Conservation (phyloP, 2,113 vertebrate genomes). For the Philantomba maxwellii region DNA sequence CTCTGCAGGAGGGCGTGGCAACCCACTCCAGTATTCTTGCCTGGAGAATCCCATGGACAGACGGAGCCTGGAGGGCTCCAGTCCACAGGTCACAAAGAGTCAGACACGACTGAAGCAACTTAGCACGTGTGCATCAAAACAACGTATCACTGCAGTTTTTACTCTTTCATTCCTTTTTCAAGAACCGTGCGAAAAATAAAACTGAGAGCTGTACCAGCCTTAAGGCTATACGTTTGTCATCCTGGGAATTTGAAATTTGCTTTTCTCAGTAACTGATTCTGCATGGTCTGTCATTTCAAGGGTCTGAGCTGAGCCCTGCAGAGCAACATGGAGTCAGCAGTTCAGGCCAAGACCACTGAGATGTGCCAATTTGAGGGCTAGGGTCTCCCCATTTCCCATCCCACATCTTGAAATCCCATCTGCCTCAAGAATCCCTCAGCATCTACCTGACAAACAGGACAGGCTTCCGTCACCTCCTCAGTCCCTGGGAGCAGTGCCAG, state of each 20-base stretch:
- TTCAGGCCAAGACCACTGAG: background rate
- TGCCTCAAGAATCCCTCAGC: background rate
- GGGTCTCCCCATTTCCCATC: background rate
- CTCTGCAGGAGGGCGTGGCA: background rate
- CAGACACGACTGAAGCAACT: background rate
- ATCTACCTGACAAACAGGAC: accelerated
- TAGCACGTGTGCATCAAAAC: background rate
- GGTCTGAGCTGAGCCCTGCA: background rate
- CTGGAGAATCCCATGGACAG: background rate
- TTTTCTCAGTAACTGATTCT: background rate
- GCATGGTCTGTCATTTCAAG: background rate
- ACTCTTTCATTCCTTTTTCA: background rate
- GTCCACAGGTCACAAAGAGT: background rate
- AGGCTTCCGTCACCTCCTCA: accelerated
- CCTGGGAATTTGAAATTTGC: background rate
- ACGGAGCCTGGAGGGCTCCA: background rate
- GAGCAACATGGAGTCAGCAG: accelerated
- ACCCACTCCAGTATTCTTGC: background rate
- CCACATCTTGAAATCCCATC: background rate
- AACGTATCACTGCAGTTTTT: background rate
- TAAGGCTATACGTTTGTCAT: background rate
- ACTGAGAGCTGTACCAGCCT: background rate
- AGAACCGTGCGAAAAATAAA: background rate
- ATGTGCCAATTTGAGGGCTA: accelerated
- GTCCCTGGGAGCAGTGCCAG: background rate